Conservation (phyloP, 1,140 invertebrate genomes). For the Drosophila teissieri region DNA sequence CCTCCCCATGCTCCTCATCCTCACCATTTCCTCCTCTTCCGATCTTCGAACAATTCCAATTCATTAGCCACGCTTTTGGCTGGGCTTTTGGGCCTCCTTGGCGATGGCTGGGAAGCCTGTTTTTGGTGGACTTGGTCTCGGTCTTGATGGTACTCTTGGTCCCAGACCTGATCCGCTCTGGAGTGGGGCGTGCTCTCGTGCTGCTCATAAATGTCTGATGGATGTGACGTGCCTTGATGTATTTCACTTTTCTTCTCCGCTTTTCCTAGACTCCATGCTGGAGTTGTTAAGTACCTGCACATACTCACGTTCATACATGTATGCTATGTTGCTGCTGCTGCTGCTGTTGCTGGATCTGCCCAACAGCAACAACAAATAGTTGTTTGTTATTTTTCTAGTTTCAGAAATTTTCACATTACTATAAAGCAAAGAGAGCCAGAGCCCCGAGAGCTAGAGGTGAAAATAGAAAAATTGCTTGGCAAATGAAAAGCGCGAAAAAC, state of each 20-base stretch:
- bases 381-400: constrained; percentile 74
- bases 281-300: constrained; percentile 76
- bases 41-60: constrained; percentile 77
- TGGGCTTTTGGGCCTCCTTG: constrained; percentile 59
- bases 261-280: constrained; percentile 39
- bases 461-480: constrained; percentile 77
- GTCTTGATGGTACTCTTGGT: constrained; percentile 11
- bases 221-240: constrained; percentile 81
- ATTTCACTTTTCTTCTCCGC: constrained; percentile 73
- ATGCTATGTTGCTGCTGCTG: constrained; percentile 12
- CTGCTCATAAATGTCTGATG: constrained; percentile 80
- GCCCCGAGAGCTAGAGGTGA: constrained; percentile 54
- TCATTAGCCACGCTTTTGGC: constrained; percentile 76
- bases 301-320: constrained; percentile 31
- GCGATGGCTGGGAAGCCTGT: constrained; percentile 28
- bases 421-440: constrained; percentile 70
- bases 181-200: constrained; percentile 76
- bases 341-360: constrained; percentile 8
- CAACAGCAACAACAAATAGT: constrained; percentile 41
- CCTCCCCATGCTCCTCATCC: too few relatives aligned
- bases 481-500: constrained; percentile 81
- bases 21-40: neutral
- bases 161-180: constrained; percentile 34
- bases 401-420: constrained; percentile 78
- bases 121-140: constrained; percentile 37